Percentiles rank a stretch among this genome's conserved stretches.
These are phyloP conservation scores for Plectropomus leopardus DNA, from an alignment of 2,113 vertebrate genomes.

Conservation along the genomic window DNA sequence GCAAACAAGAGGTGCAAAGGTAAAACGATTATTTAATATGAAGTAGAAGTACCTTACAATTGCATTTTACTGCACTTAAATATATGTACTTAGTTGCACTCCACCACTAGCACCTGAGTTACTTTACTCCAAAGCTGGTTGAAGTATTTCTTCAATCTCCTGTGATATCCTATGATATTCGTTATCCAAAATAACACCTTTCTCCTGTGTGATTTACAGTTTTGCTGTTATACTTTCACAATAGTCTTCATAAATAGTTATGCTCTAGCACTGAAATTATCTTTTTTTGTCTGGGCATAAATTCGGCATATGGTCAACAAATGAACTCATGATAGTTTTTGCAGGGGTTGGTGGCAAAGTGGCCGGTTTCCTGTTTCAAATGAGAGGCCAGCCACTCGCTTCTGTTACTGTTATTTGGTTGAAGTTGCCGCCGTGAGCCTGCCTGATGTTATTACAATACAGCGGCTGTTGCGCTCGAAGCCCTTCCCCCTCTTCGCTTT, in stretches of 20 bases:
- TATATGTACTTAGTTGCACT: no score
- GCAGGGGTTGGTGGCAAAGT: constrained; percentile 8
- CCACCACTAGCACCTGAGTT: no score
- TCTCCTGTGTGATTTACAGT: background rate
- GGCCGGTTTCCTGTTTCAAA: constrained; percentile 40
- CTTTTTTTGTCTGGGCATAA: background rate
- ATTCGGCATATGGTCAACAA: background rate
- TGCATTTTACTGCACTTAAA: background rate
- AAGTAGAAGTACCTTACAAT: no score
- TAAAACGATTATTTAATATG: no score
- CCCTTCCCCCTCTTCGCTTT: constrained; percentile 12
- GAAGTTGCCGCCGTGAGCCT: constrained; percentile 20
- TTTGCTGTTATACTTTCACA: background rate
- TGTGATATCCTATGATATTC: no score
- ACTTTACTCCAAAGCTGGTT: no score
- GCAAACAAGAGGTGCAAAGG: no score
- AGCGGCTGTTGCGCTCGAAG: constrained; percentile 1
- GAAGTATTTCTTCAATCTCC: background rate
- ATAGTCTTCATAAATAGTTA: background rate
- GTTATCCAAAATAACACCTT: background rate
- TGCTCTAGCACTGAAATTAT: background rate
- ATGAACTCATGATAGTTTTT: background rate
- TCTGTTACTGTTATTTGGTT: constrained; percentile 7
- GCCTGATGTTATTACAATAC: constrained; percentile 29
- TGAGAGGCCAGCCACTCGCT: background rate